Evolutionary conservation across 1,140 invertebrate species (phyloP).

Genomic region (Periplaneta americana): DNA sequence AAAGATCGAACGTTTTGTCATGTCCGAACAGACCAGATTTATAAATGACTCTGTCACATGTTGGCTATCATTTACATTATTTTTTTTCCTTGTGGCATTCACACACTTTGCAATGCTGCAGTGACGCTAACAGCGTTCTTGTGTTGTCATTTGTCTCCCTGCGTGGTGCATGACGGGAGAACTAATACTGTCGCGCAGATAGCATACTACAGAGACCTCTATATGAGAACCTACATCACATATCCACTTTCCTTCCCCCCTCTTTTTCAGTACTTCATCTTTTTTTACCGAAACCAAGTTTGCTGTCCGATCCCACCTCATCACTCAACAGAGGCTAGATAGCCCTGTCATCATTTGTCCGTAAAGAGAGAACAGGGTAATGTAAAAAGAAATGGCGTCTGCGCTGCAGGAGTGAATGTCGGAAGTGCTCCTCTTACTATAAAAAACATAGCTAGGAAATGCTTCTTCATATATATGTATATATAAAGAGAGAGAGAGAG

Average conservation of each 20-base stretch:
- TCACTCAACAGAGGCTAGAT: background rate
- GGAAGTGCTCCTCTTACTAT: background rate
- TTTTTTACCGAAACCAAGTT: background rate
- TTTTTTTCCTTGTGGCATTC: background rate
- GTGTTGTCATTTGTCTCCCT: background rate
- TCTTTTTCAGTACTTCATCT: background rate
- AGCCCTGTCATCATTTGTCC: background rate
- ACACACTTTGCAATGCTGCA: background rate
- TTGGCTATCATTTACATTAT: background rate
- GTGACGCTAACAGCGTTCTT: background rate
- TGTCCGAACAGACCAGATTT: background rate
- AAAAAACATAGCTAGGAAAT: background rate
- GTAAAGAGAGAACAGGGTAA: background rate
- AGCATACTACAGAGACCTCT: background rate
- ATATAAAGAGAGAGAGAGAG: background rate
- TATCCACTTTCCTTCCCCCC: background rate
- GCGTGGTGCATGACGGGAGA: background rate
- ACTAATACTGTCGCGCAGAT: background rate
- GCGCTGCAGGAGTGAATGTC: background rate
- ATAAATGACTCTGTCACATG: background rate
- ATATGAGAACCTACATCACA: background rate
- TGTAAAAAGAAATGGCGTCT: background rate
- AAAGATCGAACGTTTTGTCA: background rate
- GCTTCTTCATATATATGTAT: background rate
- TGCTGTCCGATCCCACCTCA: background rate